Evolutionary conservation across 2,113 vertebrate species (phyloP).

Genomic region (Ivindomyrus marchei): DNA sequence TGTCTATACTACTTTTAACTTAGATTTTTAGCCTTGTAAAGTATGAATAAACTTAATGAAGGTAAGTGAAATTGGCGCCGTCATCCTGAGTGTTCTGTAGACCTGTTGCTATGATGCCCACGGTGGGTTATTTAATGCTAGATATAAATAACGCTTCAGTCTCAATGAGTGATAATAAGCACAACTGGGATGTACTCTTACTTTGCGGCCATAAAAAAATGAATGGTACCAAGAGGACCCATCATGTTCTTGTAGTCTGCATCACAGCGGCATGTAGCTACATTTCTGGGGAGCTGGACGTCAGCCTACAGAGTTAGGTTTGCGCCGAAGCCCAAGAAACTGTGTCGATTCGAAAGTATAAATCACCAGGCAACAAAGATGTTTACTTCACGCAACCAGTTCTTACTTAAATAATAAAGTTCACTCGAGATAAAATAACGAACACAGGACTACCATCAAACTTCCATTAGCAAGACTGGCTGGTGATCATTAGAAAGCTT

Average conservation of each 20-base stretch:
- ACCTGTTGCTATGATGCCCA: neutral
- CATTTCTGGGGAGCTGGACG: neutral
- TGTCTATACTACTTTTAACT: neutral
- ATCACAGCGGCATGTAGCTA: neutral
- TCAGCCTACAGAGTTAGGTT: neutral
- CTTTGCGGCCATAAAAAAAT: neutral
- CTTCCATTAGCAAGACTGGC: neutral
- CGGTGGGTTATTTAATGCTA: neutral
- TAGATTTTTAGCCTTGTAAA: neutral
- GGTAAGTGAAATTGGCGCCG: neutral
- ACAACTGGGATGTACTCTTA: neutral
- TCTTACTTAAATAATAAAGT: neutral
- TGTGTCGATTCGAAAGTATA: neutral
- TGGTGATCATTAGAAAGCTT: neutral
- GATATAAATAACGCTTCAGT: neutral
- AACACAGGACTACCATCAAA: neutral
- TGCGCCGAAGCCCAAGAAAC: neutral
- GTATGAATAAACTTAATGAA: neutral
- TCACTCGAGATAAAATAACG: neutral
- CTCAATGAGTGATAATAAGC: neutral
- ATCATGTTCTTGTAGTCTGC: neutral
- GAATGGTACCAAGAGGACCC: neutral
- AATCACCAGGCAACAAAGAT: neutral
- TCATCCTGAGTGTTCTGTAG: neutral
- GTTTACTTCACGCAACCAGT: neutral